Percentiles rank a stretch among this genome's conserved stretches.
Evolutionary conservation across 2,797 vertebrate genomes (phyloP).

Genomic region (Alfaro cultratus): DNA sequence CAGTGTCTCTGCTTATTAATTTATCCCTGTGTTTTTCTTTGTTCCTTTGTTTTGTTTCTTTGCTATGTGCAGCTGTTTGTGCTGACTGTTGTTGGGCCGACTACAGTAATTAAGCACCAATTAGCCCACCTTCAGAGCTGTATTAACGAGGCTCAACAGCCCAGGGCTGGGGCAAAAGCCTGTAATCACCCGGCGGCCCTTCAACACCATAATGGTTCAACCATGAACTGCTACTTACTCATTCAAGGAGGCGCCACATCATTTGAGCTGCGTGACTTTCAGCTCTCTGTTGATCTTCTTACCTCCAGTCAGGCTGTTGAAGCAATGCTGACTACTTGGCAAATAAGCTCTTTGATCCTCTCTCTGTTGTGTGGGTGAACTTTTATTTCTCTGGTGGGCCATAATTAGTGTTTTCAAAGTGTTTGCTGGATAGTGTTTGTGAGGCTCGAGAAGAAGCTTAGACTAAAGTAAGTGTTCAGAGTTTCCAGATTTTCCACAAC

Average conservation of each 20-base stretch:
- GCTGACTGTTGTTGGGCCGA: conserved; percentile 69
- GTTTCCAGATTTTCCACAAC: not conserved
- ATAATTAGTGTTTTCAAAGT: conserved; percentile 44
- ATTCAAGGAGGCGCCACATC: conserved; percentile 31
- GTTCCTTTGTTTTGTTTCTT: conserved; percentile 46
- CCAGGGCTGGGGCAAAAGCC: conserved; percentile 59
- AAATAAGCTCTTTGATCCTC: conserved; percentile 53
- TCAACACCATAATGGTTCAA: conserved; percentile 63
- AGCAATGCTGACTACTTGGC: conserved; percentile 33
- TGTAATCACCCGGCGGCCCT: conserved; percentile 69
- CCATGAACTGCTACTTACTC: conserved; percentile 59
- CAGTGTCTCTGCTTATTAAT: conserved; percentile 45
- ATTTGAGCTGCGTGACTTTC: conserved; percentile 38
- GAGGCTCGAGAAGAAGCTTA: conserved; percentile 31
- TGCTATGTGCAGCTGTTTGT: conserved; percentile 71
- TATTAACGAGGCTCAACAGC: conserved; percentile 68
- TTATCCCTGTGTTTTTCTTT: conserved; percentile 53
- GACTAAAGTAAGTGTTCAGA: conserved; percentile 13
- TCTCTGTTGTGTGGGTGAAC: conserved; percentile 26
- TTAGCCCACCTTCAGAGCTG: conserved; percentile 77
- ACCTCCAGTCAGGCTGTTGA: conserved; percentile 40
- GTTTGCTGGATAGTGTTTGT: conserved; percentile 29
- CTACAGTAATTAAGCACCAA: conserved; percentile 79
- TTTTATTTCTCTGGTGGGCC: conserved; percentile 31
- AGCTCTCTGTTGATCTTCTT: conserved; percentile 43